Percentiles rank a stretch among this genome's conserved stretches.
Conservation (phyloP, 2,888 invertebrate species). For the Polymixis flavicincta region DNA sequence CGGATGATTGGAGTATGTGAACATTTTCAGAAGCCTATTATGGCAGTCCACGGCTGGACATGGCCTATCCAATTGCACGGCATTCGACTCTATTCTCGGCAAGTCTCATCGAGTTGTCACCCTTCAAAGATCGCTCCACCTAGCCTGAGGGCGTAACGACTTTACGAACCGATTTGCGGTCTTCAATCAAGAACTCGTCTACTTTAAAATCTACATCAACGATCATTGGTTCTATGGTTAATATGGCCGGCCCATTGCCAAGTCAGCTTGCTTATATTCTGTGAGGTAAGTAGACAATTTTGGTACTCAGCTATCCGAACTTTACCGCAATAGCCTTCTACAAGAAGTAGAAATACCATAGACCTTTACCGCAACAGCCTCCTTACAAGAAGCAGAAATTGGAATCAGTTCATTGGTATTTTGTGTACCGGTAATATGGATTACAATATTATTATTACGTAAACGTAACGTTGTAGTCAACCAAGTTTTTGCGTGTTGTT, state of each 20-base stretch:
- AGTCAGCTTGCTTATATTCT: neutral
- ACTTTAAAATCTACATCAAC: neutral
- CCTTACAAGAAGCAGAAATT: neutral
- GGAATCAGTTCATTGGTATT: neutral
- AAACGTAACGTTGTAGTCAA: neutral
- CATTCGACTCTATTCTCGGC: neutral
- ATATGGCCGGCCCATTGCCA: neutral
- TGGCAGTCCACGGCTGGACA: neutral
- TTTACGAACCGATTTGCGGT: neutral
- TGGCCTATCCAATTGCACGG: neutral
- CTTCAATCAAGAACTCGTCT: neutral
- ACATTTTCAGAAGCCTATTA: neutral
- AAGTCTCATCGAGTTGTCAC: neutral
- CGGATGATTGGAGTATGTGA: neutral
- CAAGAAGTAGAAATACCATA: no score
- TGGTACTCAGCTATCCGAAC: neutral
- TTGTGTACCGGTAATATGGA: neutral
- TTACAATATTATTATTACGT: neutral
- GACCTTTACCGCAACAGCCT: no score
- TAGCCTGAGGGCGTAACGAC: neutral
- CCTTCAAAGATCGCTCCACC: neutral
- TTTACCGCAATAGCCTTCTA: neutral
- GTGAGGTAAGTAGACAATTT: neutral
- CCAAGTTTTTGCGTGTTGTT: conserved; percentile 14
- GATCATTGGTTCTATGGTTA: neutral